Percentiles rank a stretch among this genome's conserved stretches.
These are phyloP conservation scores for Drosophila athabasca DNA, from an alignment of 1,140 invertebrate species.

Conservation along the genomic window DNA sequence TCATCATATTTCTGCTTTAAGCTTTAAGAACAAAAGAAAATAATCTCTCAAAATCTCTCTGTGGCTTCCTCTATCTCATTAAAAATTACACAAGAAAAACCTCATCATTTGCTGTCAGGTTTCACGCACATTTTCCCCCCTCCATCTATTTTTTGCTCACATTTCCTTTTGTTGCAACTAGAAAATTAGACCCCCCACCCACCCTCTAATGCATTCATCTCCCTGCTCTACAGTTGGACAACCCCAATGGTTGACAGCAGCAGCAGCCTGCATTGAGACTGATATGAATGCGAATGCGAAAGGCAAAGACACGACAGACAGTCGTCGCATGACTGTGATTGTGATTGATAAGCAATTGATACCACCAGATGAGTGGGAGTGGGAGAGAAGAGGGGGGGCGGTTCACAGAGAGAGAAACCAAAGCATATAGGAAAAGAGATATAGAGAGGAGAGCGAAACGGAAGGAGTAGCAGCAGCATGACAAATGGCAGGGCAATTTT, in stretches of 20 bases:
- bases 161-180: background rate
- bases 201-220: constrained; percentile 8
- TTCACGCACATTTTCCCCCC: background rate
- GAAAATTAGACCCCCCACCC: background rate
- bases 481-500: constrained; percentile 77
- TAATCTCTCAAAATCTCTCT: too few relatives aligned
- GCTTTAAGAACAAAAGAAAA: too few relatives aligned
- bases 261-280: constrained; percentile 22
- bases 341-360: constrained; percentile 78
- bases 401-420: too few relatives aligned
- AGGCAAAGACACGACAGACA: constrained; percentile 22
- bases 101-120: too few relatives aligned
- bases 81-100: too few relatives aligned
- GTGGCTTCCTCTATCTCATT: too few relatives aligned
- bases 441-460: constrained; percentile 3
- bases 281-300: constrained; percentile 59
- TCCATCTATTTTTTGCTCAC: background rate
- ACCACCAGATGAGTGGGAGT: constrained; percentile 25
- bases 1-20: too few relatives aligned
- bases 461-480: constrained; percentile 31
- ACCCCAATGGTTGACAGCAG: background rate
- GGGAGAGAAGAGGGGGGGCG: background rate
- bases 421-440: background rate
- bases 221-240: constrained; percentile 36
- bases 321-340: constrained; percentile 67